These are phyloP conservation scores for Camelus dromedarius DNA, from an alignment of 2,113 vertebrate species.

Conservation along the genomic window DNA sequence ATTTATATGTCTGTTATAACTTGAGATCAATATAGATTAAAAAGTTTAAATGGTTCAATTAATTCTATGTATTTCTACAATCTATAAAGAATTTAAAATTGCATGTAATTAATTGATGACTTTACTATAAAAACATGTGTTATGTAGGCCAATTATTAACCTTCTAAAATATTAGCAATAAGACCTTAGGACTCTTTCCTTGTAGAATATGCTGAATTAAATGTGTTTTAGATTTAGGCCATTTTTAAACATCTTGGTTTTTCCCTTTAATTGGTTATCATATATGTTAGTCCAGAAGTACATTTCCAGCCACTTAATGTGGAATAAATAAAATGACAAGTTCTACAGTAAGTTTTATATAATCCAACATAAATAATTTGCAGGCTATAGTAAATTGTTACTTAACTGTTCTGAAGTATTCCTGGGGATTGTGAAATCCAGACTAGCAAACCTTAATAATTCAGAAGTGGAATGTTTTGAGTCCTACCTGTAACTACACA, in stretches of 20 bases:
- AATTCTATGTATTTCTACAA: neutral
- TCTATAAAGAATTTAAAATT: neutral
- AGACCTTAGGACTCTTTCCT: slow-evolving; percentile 7
- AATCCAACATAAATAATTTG: neutral
- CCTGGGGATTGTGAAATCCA: neutral
- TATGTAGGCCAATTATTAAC: neutral
- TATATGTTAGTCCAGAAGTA: neutral
- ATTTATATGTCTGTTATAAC: neutral
- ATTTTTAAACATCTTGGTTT: neutral
- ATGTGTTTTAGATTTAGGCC: slow-evolving; percentile 26
- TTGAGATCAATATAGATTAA: neutral
- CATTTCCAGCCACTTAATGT: neutral
- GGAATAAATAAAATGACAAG: neutral
- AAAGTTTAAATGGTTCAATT: neutral
- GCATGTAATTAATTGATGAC: neutral
- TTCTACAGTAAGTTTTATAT: neutral
- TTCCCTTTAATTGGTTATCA: neutral
- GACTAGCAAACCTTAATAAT: neutral
- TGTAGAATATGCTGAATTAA: neutral
- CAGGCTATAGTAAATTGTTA: neutral
- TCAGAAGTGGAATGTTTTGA: neutral
- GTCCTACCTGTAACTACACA: neutral
- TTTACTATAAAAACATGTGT: neutral
- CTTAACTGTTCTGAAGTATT: neutral
- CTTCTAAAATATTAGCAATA: neutral